These are phyloP conservation scores for Strongylocentrotus purpuratus DNA, from an alignment of 35 echinoderm and acorn worm genomes.

Conservation along the genomic window DNA sequence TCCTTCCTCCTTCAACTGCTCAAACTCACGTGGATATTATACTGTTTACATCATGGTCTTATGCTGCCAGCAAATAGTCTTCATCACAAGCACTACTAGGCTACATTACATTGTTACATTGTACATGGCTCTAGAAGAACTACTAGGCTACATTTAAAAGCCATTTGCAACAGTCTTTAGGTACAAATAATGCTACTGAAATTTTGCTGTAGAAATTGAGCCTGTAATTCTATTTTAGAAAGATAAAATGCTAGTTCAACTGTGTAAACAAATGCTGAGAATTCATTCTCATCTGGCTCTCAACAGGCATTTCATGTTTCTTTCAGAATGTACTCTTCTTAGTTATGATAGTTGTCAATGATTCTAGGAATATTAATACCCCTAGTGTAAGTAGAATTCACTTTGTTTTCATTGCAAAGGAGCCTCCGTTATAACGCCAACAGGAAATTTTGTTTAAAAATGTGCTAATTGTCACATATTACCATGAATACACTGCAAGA, in stretches of 20 bases:
- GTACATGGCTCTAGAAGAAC: not conserved
- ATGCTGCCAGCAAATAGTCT: not conserved
- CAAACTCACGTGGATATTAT: conserved; percentile 4
- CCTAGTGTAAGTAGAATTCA: no score
- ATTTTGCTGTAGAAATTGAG: not conserved
- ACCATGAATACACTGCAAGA: not conserved
- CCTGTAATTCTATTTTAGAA: not conserved
- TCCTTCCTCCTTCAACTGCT: not conserved
- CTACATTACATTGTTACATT: not conserved
- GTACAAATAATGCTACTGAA: not conserved
- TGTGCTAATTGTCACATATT: no score
- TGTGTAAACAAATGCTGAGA: no score
- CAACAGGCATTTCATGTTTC: no score
- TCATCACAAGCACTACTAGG: not conserved
- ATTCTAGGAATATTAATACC: no score
- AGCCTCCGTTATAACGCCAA: no score
- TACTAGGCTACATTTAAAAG: not conserved
- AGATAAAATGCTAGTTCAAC: no score
- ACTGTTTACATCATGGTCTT: not conserved
- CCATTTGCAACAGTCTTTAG: not conserved
- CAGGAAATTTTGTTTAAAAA: no score
- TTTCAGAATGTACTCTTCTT: no score
- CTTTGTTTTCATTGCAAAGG: no score
- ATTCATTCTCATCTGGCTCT: no score
- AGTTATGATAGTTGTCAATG: no score